Evolutionary conservation across 2,113 vertebrate species (phyloP).

Genomic region (Syngnathoides biaculeatus): DNA sequence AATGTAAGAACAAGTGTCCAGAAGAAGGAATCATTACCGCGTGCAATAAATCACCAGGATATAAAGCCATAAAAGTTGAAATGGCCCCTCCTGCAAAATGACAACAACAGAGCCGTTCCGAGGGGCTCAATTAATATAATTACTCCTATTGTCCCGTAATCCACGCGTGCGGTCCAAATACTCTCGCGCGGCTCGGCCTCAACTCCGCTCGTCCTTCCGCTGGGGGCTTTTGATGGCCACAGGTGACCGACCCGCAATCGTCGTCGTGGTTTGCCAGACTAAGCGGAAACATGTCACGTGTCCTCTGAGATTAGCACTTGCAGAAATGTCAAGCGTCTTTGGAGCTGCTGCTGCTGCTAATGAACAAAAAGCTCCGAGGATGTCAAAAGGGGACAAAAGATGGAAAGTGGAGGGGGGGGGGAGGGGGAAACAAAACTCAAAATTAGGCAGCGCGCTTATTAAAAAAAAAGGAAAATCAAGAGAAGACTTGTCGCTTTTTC

Average conservation of each 20-base stretch:
- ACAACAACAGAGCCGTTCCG: too few species aligned
- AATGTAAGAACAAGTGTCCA: too few species aligned
- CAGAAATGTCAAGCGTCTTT: slow-evolving; percentile 66
- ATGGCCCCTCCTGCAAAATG: too few species aligned
- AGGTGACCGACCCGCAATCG: too few species aligned
- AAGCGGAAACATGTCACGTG: slow-evolving; percentile 50
- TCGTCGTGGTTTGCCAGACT: slow-evolving; percentile 20
- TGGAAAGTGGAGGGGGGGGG: not conserved
- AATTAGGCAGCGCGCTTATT: not conserved
- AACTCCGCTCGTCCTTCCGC: not conserved
- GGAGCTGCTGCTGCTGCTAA: slow-evolving; percentile 40
- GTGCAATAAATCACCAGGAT: too few species aligned
- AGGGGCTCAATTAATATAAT: too few species aligned
- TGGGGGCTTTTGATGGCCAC: slow-evolving; percentile 6
- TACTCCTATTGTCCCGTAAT: too few species aligned
- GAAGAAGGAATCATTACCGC: too few species aligned
- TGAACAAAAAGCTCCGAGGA: slow-evolving; percentile 40
- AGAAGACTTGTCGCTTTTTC: not conserved
- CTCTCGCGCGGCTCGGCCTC: not conserved
- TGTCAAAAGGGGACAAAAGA: not conserved
- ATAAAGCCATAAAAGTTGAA: too few species aligned
- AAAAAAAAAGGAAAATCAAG: not conserved
- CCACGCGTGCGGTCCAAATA: too few species aligned
- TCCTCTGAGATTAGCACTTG: slow-evolving; percentile 55
- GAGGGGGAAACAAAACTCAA: too few species aligned